Percentiles rank a stretch among this genome's conserved stretches.
These are phyloP conservation scores for Calliopsis andreniformis DNA, from an alignment of 1,140 invertebrate genomes.

Conservation along the genomic window DNA sequence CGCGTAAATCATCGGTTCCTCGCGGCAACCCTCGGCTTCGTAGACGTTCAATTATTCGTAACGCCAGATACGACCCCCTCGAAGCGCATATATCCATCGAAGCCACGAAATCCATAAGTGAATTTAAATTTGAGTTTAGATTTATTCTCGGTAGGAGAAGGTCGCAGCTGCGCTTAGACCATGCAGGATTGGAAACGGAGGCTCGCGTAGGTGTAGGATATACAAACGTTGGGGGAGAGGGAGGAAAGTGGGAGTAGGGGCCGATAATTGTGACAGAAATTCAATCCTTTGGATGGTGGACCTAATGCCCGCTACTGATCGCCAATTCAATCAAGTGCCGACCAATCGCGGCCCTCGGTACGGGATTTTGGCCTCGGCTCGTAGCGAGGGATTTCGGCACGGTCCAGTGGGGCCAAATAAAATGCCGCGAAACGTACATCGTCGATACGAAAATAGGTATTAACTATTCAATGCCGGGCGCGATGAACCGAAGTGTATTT, in stretches of 20 bases:
- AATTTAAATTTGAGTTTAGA: conserved; percentile 31
- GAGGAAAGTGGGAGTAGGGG: conserved; percentile 14
- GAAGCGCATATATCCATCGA: not conserved
- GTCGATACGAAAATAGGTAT: conserved; percentile 60
- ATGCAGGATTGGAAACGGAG: conserved; percentile 42
- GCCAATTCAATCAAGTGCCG: conserved; percentile 72
- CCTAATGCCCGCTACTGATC: conserved; percentile 70
- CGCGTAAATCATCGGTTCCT: not conserved
- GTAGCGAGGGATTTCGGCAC: conserved; percentile 58
- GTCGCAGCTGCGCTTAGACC: conserved; percentile 61
- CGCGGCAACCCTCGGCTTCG: too few species aligned
- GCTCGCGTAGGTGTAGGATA: not conserved
- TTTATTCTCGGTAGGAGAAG: conserved; percentile 47
- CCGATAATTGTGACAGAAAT: conserved; percentile 70
- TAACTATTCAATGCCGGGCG: conserved; percentile 55
- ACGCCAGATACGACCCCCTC: not conserved
- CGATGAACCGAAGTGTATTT: conserved; percentile 46
- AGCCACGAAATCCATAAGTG: not conserved
- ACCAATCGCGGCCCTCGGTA: conserved; percentile 66
- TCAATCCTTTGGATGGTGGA: conserved; percentile 69
- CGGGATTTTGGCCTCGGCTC: conserved; percentile 62
- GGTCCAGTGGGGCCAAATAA: conserved; percentile 61
- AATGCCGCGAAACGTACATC: conserved; percentile 44
- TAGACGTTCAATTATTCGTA: not conserved
- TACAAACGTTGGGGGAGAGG: conserved; percentile 33